Conservation (phyloP, 2,797 vertebrate genomes). For the Ptychobarbus kaznakovi region DNA sequence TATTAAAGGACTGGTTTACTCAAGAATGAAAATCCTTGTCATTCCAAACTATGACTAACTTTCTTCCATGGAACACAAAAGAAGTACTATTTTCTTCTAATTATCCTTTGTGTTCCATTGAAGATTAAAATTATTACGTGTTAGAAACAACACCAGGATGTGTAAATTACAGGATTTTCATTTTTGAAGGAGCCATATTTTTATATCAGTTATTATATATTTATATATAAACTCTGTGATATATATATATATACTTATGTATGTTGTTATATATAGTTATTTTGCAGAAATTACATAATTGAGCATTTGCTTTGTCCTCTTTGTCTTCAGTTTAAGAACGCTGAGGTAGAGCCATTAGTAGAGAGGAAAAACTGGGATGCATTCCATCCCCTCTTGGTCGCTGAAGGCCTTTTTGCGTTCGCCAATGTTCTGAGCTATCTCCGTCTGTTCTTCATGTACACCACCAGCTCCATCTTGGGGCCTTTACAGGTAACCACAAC, state of each 20-base stretch:
- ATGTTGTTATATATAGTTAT: not conserved
- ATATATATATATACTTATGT: not conserved
- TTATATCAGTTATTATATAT: not conserved
- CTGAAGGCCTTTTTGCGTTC: slow-evolving; percentile 96
- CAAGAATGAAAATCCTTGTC: not conserved
- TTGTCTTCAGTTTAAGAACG: slow-evolving; percentile 71
- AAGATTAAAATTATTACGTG: not conserved
- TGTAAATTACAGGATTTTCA: not conserved
- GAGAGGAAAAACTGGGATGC: slow-evolving; percentile 98
- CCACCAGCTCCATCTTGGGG: slow-evolving; percentile 96
- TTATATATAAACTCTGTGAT: no score
- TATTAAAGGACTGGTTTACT: not conserved
- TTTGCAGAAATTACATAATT: not conserved
- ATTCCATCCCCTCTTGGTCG: slow-evolving; percentile 95
- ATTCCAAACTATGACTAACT: not conserved
- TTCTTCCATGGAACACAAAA: not conserved
- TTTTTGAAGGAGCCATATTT: not conserved
- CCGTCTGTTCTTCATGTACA: slow-evolving; percentile 99
- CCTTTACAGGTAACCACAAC: slow-evolving; percentile 88
- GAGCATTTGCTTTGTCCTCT: slow-evolving; percentile 31
- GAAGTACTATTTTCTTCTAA: not conserved
- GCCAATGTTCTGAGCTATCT: slow-evolving; percentile 98
- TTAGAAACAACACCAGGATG: not conserved
- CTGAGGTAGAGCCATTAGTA: slow-evolving; percentile 72
- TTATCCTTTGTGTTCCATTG: not conserved